A percentile compares a stretch with the other conserved stretches of the same genome.
phyloP scores from a whole-genome alignment of 2,888 invertebrate genomes.

The Nomada goodeniana region DNA sequence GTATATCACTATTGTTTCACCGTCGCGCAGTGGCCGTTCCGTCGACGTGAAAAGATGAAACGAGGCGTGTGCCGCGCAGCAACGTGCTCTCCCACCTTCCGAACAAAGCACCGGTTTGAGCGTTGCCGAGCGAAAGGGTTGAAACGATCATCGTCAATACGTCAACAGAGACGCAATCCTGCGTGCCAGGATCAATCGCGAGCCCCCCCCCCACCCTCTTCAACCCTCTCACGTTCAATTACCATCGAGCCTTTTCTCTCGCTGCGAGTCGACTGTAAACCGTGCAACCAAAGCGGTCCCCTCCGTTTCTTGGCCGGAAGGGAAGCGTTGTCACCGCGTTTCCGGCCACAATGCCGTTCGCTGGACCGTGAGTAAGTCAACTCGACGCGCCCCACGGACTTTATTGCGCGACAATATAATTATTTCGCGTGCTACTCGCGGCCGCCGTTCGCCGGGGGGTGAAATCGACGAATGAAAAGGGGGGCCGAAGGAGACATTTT shows the following conservation, averaged over 20 bases:
- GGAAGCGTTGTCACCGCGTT: conserved; percentile 44
- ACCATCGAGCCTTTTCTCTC: conserved; percentile 2
- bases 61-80: conserved; percentile 61
- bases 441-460: neutral
- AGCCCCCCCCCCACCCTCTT: neutral
- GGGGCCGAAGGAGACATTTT: neutral
- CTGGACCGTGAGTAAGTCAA: conserved; percentile 71
- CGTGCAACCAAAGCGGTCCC: neutral
- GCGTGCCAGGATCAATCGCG: neutral
- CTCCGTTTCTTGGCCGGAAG: conserved; percentile 13
- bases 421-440: conserved; percentile 67
- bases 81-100: conserved; percentile 58
- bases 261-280: neutral
- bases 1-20: conserved; percentile 65
- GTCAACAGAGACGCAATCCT: conserved; percentile 19
- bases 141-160: conserved; percentile 54
- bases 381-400: conserved; percentile 70
- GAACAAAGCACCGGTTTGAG: conserved; percentile 36
- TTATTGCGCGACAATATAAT: conserved; percentile 81
- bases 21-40: conserved; percentile 33
- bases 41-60: conserved; percentile 30
- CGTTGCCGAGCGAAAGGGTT: conserved; percentile 18
- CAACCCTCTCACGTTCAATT: conserved; percentile 36
- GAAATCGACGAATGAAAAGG: neutral
- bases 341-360: conserved; percentile 63